Conservation (phyloP, 2,113 vertebrate species). For the Balaenoptera acutorostrata region DNA sequence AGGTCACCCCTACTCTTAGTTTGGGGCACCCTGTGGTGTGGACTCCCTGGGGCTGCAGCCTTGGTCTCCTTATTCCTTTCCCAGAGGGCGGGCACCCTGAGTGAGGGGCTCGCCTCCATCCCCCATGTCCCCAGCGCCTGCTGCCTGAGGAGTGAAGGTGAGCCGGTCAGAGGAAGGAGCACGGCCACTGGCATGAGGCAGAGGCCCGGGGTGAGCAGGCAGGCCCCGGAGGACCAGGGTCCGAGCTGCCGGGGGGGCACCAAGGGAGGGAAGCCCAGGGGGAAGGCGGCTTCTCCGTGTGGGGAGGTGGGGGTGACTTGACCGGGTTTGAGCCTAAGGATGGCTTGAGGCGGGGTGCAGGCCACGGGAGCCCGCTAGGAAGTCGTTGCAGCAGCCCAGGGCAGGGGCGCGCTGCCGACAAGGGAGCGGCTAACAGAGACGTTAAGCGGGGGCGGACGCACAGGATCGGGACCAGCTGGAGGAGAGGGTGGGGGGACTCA, state of each 20-base stretch:
- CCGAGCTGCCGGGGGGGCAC: neutral
- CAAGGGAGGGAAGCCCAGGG: accelerated
- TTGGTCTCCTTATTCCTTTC: neutral
- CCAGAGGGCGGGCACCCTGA: too few relatives aligned
- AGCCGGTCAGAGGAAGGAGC: neutral
- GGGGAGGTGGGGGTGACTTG: neutral
- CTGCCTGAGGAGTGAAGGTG: accelerated
- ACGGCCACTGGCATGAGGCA: accelerated
- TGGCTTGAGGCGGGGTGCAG: neutral
- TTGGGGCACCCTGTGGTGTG: neutral
- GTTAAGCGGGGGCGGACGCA: neutral
- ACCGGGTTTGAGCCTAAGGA: accelerated
- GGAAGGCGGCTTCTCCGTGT: neutral
- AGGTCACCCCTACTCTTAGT: neutral
- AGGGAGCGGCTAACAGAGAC: neutral
- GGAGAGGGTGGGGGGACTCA: too few relatives aligned
- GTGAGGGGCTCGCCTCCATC: neutral
- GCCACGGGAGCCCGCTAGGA: neutral
- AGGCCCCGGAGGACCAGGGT: neutral
- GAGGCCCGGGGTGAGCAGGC: neutral
- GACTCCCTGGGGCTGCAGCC: neutral
- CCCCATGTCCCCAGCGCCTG: neutral
- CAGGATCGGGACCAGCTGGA: neutral
- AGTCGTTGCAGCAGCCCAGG: too few relatives aligned
- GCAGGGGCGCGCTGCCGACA: neutral